phyloP scores from a whole-genome alignment of 2,888 invertebrate genomes.

The Eucera pruinosa region DNA sequence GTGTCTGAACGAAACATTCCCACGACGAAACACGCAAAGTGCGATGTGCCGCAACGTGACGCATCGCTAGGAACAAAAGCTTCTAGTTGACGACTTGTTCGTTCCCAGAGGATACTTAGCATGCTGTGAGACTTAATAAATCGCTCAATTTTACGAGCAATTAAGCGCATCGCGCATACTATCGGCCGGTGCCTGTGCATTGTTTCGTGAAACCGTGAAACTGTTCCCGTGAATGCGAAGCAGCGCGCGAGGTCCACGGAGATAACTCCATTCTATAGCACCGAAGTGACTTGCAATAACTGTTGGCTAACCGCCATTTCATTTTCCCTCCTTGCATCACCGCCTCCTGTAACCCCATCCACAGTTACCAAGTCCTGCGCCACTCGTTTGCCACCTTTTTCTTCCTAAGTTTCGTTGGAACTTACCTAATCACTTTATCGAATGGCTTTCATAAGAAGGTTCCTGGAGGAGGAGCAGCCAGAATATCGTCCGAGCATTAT shows the following conservation, averaged over 20 bases:
- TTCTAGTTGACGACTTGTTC: background rate
- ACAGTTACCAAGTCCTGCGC: constrained; percentile 1
- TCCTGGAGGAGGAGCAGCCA: constrained; percentile 35
- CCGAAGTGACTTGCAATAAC: constrained; percentile 66
- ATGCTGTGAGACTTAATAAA: constrained; percentile 42
- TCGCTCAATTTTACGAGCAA: constrained; percentile 52
- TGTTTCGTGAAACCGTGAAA: constrained; percentile 52
- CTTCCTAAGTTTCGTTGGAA: constrained; percentile 62
- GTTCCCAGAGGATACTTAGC: constrained; percentile 30
- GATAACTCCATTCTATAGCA: constrained; percentile 54
- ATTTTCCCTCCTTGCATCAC: constrained; percentile 18
- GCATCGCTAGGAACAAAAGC: constrained; percentile 11
- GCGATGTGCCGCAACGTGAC: constrained; percentile 37
- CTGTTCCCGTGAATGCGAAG: constrained; percentile 44
- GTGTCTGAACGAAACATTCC: background rate
- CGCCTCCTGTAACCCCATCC: constrained; percentile 2
- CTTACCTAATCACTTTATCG: constrained; percentile 77
- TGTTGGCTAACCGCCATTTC: constrained; percentile 68
- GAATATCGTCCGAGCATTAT: constrained; percentile 72
- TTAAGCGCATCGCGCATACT: constrained; percentile 34
- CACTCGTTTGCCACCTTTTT: constrained; percentile 43
- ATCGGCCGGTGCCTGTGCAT: constrained; percentile 30
- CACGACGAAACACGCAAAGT: background rate
- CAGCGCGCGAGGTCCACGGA: constrained; percentile 30
- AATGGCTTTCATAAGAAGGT: constrained; percentile 71